Percentiles rank a stretch among this genome's conserved stretches.
These are phyloP conservation scores for Penaeus vannamei DNA, from an alignment of 1,140 invertebrate genomes.

Conservation along the genomic window DNA sequence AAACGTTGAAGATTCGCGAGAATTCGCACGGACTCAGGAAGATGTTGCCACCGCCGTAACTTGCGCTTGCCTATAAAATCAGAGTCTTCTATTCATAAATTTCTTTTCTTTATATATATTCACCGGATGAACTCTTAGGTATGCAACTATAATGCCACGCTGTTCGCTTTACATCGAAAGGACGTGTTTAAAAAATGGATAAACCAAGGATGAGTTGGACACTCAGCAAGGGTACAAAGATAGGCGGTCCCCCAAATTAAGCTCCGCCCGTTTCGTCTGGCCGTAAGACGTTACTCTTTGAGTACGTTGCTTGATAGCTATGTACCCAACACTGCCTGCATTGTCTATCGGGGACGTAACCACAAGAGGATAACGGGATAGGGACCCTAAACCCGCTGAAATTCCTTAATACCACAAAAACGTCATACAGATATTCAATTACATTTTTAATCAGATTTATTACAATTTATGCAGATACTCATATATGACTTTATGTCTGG, in stretches of 20 bases:
- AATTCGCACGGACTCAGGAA: slow-evolving; percentile 56
- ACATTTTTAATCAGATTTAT: too few species aligned
- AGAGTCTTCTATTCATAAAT: neutral
- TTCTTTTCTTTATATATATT: neutral
- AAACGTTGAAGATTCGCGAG: slow-evolving; percentile 55
- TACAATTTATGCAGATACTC: too few species aligned
- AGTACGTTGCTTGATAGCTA: slow-evolving; percentile 32
- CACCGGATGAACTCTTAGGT: neutral
- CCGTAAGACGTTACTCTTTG: neutral
- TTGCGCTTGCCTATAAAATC: neutral
- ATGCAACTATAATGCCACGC: too few species aligned
- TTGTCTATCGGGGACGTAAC: neutral
- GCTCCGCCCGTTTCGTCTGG: slow-evolving; percentile 25
- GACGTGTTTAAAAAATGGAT: neutral
- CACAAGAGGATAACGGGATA: too few species aligned
- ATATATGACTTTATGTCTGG: too few species aligned
- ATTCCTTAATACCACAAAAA: too few species aligned
- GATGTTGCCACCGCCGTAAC: slow-evolving; percentile 42
- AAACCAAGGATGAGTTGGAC: neutral
- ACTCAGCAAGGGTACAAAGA: slow-evolving; percentile 41
- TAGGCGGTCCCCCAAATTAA: slow-evolving; percentile 34
- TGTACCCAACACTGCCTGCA: slow-evolving; percentile 3
- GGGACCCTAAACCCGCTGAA: too few species aligned
- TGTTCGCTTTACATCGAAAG: too few species aligned
- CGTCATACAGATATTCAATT: too few species aligned